A percentile compares a stretch with the other conserved stretches of the same genome.
Evolutionary conservation across 2,113 vertebrate genomes (phyloP).

Genomic region (Mesocricetus auratus): DNA sequence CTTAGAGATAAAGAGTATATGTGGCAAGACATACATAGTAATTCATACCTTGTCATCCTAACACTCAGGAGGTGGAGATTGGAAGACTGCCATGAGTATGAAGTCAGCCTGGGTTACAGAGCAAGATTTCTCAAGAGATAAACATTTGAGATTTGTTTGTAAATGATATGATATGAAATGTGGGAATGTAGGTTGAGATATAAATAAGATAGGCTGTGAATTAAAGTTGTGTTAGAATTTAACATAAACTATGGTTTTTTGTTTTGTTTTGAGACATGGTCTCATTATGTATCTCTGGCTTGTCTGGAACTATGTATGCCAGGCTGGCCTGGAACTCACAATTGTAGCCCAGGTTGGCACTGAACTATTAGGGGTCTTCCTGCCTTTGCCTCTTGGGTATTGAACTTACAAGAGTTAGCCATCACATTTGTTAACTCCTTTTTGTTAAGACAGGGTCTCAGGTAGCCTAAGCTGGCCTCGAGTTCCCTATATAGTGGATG

Average conservation of each 20-base stretch:
- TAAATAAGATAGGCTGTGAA: neutral
- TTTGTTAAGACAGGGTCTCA: neutral
- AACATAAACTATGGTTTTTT: neutral
- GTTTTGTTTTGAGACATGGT: neutral
- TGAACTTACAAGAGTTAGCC: neutral
- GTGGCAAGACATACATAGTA: neutral
- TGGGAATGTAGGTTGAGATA: neutral
- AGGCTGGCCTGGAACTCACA: neutral
- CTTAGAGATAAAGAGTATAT: neutral
- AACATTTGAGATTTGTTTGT: neutral
- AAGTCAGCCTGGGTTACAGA: neutral
- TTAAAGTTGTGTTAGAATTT: neutral
- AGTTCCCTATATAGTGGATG: neutral
- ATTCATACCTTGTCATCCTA: neutral
- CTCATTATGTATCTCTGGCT: neutral
- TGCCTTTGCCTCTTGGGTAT: neutral
- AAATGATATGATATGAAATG: slow-evolving; percentile 15
- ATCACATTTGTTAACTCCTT: neutral
- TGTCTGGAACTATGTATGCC: neutral
- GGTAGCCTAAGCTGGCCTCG: neutral
- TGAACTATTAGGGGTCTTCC: neutral
- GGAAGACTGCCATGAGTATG: neutral
- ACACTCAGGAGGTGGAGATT: neutral
- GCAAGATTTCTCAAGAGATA: neutral
- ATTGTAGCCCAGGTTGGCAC: neutral